These are phyloP conservation scores for Seriola quinqueradiata DNA, from an alignment of 2,113 vertebrate species.

Conservation along the genomic window DNA sequence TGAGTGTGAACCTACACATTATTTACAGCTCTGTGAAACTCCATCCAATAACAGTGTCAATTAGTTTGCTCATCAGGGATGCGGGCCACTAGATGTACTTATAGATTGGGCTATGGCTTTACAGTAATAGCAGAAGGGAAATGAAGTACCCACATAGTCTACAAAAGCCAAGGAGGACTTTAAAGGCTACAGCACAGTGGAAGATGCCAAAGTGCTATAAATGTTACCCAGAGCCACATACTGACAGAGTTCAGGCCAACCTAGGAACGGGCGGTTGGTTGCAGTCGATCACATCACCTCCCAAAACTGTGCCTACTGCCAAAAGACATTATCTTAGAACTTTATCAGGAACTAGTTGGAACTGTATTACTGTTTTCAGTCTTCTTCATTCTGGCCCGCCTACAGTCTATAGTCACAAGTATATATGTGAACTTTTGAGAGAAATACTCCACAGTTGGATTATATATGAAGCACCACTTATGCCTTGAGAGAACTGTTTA, in stretches of 20 bases:
- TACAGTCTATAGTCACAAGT: constrained; percentile 10
- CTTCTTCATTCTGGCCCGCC: neutral
- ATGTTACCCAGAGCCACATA: constrained; percentile 38
- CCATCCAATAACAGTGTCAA: constrained; percentile 82
- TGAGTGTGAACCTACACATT: constrained; percentile 78
- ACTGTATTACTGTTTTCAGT: constrained; percentile 27
- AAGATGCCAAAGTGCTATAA: constrained; percentile 55
- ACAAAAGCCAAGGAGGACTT: constrained; percentile 56
- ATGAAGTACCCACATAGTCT: constrained; percentile 48
- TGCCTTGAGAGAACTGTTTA: constrained; percentile 51
- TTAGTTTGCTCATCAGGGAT: constrained; percentile 79
- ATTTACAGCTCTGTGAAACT: constrained; percentile 81
- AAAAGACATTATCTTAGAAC: constrained; percentile 24
- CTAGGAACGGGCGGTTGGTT: constrained; percentile 7
- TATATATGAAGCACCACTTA: constrained; percentile 48
- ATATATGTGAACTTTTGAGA: constrained; percentile 35
- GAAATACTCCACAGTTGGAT: constrained; percentile 42
- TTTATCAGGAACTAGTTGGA: constrained; percentile 33
- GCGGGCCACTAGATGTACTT: constrained; percentile 73
- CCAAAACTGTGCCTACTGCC: constrained; percentile 24
- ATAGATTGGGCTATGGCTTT: constrained; percentile 73
- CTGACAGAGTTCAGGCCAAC: constrained; percentile 30
- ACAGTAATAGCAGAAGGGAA: constrained; percentile 52
- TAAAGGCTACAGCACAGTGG: constrained; percentile 44
- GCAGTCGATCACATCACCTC: constrained; percentile 43